Percentiles rank a stretch among this genome's conserved stretches.
phyloP scores from a whole-genome alignment of 1,140 invertebrate genomes.

The Zaprionus nigranus region DNA sequence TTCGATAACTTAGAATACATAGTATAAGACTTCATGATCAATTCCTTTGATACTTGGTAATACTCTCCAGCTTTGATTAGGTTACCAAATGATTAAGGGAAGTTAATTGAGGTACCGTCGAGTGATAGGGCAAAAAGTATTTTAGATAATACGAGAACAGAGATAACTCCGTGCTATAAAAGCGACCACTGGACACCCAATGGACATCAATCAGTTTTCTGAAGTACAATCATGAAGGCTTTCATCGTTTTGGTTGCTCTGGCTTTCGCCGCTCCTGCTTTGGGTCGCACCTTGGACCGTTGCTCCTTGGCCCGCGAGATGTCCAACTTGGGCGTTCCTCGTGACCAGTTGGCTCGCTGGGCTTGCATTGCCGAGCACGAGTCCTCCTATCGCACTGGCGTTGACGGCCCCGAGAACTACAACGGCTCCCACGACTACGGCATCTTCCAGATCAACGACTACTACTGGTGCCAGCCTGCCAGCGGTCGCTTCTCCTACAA shows the following conservation, averaged over 20 bases:
- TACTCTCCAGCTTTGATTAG: too few species aligned
- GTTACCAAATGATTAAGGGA: too few species aligned
- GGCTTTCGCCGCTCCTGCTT: conserved; percentile 38
- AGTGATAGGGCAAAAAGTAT: too few species aligned
- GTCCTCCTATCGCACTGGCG: conserved; percentile 54
- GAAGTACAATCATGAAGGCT: conserved; percentile 52
- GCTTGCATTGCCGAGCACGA: conserved; percentile 65
- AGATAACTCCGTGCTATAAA: conserved; percentile 57
- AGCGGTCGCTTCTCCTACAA: conserved; percentile 57
- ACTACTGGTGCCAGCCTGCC: conserved; percentile 71
- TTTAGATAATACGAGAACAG: too few species aligned
- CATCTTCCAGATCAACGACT: conserved; percentile 75
- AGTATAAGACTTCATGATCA: too few species aligned
- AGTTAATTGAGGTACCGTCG: too few species aligned
- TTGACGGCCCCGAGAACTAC: conserved; percentile 52
- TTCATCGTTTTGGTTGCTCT: conserved; percentile 51
- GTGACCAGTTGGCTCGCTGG: conserved; percentile 47
- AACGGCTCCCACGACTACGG: conserved; percentile 75
- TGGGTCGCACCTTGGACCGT: conserved; percentile 66
- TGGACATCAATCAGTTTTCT: conserved; percentile 36
- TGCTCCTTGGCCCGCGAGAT: conserved; percentile 77
- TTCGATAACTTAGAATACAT: too few species aligned
- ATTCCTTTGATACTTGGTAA: too few species aligned
- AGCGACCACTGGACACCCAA: conserved; percentile 1
- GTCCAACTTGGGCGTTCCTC: conserved; percentile 56